A percentile compares a stretch with the other conserved stretches of the same genome.
Conservation (phyloP, 2,797 vertebrate genomes). For the Poecile montanus region DNA sequence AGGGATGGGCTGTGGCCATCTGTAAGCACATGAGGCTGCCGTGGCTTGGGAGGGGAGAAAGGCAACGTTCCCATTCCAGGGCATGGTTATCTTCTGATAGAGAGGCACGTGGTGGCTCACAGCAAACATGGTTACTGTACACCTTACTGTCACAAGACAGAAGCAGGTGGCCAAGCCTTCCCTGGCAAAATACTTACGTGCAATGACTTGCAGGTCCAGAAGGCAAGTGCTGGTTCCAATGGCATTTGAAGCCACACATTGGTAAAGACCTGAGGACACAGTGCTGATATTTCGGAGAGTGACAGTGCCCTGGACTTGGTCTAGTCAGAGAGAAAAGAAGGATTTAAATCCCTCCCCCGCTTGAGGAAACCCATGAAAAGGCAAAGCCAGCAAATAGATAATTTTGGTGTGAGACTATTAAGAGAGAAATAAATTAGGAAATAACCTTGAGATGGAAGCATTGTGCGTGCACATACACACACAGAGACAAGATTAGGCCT, state of each 20-base stretch:
- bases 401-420: conserved; percentile 39
- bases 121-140: background rate
- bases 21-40: background rate
- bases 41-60: background rate
- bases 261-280: conserved; percentile 92
- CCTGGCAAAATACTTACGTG: conserved; percentile 84
- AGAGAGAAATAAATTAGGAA: conserved; percentile 51
- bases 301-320: conserved; percentile 95
- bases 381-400: conserved; percentile 43
- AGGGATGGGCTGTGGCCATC: background rate
- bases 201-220: conserved; percentile 92
- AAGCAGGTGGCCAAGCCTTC: conserved; percentile 1
- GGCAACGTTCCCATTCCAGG: background rate
- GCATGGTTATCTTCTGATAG: background rate
- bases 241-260: conserved; percentile 93
- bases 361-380: conserved; percentile 42
- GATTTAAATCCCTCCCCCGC: conserved; percentile 39
- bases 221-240: conserved; percentile 95
- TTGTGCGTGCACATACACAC: background rate
- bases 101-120: background rate
- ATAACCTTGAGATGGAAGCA: conserved; percentile 40
- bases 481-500: conserved; percentile 41
- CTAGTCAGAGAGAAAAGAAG: conserved; percentile 76
- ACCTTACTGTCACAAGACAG: conserved; percentile 21
- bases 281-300: conserved; percentile 94